phyloP scores from a whole-genome alignment of 2,797 vertebrate species.

The Urocyon cinereoargenteus region DNA sequence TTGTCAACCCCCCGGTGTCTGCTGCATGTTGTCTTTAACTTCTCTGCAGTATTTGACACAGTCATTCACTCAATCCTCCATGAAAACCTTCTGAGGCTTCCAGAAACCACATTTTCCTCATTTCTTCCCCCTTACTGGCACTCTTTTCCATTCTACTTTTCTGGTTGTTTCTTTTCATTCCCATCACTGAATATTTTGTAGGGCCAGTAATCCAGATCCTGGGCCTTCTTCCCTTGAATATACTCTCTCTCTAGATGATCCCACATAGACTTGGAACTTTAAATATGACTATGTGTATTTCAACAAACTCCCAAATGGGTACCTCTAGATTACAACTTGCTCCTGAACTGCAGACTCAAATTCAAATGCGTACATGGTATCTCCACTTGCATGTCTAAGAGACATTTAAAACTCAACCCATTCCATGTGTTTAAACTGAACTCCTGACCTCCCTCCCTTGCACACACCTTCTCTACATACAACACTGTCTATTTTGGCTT shows the following conservation, averaged over 20 bases:
- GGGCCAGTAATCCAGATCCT: neutral
- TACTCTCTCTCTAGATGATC: neutral
- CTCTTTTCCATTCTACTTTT: neutral
- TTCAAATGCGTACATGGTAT: neutral
- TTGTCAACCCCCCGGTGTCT: neutral
- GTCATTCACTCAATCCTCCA: neutral
- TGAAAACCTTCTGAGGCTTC: neutral
- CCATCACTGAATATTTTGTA: neutral
- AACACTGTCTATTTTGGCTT: neutral
- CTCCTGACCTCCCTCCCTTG: neutral
- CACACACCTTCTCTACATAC: neutral
- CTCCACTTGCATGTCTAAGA: neutral
- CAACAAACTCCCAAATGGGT: neutral
- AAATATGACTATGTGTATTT: neutral
- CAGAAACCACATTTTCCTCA: neutral
- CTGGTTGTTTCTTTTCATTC: neutral
- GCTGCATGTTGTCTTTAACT: neutral
- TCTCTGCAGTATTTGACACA: neutral
- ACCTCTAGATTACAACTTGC: neutral
- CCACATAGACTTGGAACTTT: neutral
- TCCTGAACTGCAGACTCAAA: neutral
- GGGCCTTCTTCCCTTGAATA: neutral
- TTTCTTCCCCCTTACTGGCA: neutral
- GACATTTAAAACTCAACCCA: neutral
- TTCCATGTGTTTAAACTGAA: neutral